Conservation (phyloP, 2,797 vertebrate genomes). For the Anisognathus igniventris region DNA sequence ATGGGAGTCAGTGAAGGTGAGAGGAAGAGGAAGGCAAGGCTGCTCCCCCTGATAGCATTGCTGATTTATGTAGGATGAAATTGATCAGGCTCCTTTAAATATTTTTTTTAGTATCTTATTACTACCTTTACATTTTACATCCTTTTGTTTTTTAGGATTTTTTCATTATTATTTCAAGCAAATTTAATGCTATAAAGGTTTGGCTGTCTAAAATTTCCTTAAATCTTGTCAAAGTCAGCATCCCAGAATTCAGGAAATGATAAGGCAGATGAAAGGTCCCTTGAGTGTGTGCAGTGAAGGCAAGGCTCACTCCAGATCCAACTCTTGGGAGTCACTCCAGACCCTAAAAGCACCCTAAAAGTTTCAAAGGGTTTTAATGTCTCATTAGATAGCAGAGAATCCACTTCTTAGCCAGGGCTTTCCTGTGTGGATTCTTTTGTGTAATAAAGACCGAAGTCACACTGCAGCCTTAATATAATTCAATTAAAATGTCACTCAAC, state of each 20-base stretch:
- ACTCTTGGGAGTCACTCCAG: not conserved
- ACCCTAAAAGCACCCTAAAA: not conserved
- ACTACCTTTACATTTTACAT: not conserved
- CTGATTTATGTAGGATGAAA: not conserved
- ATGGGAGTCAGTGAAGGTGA: not conserved
- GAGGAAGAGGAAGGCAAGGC: not conserved
- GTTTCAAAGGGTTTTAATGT: not conserved
- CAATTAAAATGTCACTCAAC: not conserved
- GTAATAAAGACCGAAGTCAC: not conserved
- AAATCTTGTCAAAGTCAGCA: not conserved
- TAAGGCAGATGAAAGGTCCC: not conserved
- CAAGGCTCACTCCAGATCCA: not conserved
- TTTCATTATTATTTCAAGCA: not conserved
- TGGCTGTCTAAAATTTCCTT: not conserved
- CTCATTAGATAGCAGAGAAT: not conserved
- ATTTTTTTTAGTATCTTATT: not conserved
- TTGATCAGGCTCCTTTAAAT: accelerated
- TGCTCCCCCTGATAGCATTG: not conserved
- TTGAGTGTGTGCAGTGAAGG: not conserved
- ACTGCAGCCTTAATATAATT: not conserved
- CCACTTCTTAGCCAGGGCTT: not conserved
- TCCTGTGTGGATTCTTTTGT: not conserved
- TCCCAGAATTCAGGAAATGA: not conserved
- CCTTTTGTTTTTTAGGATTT: not conserved
- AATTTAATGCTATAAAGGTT: not conserved